Evolutionary conservation across 2,113 vertebrate genomes (phyloP).

Genomic region (Tetrao urogallus): DNA sequence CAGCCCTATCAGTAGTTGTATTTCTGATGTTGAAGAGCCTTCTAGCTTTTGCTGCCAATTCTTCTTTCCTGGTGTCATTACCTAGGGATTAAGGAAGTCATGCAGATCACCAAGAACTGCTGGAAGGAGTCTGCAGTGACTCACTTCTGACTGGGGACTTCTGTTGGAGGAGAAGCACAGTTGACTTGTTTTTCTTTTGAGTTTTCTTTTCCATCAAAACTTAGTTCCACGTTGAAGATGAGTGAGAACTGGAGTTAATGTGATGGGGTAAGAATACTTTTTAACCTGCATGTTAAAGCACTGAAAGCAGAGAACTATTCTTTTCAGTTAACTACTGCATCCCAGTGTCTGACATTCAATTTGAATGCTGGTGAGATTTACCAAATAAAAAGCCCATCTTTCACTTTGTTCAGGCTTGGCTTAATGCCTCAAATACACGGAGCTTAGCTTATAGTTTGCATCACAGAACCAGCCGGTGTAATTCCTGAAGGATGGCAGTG

Average conservation of each 20-base stretch:
- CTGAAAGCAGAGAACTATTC: not conserved
- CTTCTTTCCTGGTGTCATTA: not conserved
- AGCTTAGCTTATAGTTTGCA: conserved; percentile 17
- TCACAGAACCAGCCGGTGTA: not conserved
- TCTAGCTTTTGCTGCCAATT: not conserved
- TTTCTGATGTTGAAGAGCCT: not conserved
- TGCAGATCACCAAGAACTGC: not conserved
- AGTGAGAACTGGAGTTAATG: not conserved
- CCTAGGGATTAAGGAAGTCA: conserved; percentile 2
- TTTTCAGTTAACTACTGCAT: not conserved
- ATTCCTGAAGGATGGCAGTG: not conserved
- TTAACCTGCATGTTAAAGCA: not conserved
- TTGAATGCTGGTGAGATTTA: conserved; percentile 46
- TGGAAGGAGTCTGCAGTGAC: conserved; percentile 5
- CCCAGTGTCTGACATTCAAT: conserved; percentile 34
- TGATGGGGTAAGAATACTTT: not conserved
- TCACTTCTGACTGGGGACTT: not conserved
- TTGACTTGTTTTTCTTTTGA: conserved; percentile 3
- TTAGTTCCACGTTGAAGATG: conserved; percentile 3
- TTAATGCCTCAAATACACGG: conserved; percentile 31
- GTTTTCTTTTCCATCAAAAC: conserved; percentile 33
- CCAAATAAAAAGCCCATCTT: conserved; percentile 57
- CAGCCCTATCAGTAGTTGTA: not conserved
- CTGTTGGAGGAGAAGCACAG: conserved; percentile 13
- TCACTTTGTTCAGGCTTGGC: conserved; percentile 48